phyloP scores from a whole-genome alignment of 2,113 vertebrate genomes.

The Pyxicephalus adspersus region DNA sequence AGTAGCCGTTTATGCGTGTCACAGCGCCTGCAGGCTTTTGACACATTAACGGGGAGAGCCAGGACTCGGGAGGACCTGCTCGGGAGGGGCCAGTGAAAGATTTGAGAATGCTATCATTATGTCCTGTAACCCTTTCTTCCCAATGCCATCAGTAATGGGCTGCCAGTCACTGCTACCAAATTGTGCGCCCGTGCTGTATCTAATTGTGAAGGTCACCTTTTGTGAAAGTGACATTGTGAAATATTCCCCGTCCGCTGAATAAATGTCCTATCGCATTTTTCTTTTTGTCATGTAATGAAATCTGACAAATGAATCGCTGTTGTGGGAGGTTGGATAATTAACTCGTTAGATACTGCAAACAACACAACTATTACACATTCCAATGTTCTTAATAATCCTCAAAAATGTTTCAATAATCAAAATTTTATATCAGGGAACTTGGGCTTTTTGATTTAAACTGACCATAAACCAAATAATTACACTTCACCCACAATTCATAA shows the following conservation, averaged over 20 bases:
- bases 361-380: no score
- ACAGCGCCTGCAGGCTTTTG: slow-evolving; percentile 33
- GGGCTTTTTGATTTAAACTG: no score
- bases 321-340: slow-evolving; percentile 2
- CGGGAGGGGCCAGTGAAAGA: neutral
- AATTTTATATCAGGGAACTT: no score
- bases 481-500: no score
- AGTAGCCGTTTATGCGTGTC: slow-evolving; percentile 40
- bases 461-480: no score
- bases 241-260: slow-evolving; percentile 12
- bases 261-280: slow-evolving; percentile 20
- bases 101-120: neutral
- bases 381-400: no score
- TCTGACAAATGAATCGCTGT: slow-evolving; percentile 10
- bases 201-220: slow-evolving; percentile 29
- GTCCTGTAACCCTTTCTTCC: slow-evolving; percentile 24
- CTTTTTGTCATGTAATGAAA: slow-evolving; percentile 37
- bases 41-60: slow-evolving; percentile 31
- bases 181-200: neutral
- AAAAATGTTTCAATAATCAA: no score
- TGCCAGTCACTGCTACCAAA: neutral
- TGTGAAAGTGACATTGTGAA: slow-evolving; percentile 14
- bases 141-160: no score
- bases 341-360: neutral
- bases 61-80: slow-evolving; percentile 23